These are phyloP conservation scores for Platysteira castanea DNA, from an alignment of 2,113 vertebrate species.

Conservation along the genomic window DNA sequence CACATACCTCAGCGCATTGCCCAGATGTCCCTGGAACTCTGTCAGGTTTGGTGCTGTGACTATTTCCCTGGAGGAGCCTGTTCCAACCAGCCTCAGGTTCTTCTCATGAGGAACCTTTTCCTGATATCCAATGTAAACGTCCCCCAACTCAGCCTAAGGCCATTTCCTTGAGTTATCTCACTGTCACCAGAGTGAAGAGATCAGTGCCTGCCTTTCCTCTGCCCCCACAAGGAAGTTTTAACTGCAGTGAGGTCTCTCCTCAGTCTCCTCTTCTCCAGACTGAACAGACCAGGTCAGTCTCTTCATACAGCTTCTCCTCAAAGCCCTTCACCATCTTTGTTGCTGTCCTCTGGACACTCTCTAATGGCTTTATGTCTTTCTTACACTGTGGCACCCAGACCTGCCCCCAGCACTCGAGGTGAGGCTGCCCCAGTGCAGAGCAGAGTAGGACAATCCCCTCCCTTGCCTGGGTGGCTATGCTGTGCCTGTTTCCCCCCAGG, in stretches of 20 bases:
- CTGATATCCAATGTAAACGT: neutral
- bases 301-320: fast-evolving
- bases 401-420: neutral
- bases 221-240: neutral
- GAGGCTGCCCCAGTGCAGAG: neutral
- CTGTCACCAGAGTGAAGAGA: neutral
- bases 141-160: neutral
- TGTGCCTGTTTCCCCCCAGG: fast-evolving
- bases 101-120: neutral
- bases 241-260: fast-evolving
- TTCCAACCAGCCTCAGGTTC: neutral
- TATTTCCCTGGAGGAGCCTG: neutral
- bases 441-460: neutral
- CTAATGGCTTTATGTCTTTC: fast-evolving
- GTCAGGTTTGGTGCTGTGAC: neutral
- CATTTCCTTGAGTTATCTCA: neutral
- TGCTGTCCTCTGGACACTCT: too few relatives aligned
- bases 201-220: neutral
- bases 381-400: fast-evolving
- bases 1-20: neutral
- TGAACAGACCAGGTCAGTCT: neutral
- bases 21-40: neutral
- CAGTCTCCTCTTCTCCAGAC: neutral
- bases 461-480: fast-evolving
- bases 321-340: neutral